Conservation (phyloP, 2,888 invertebrate species). For the Drosophila borborema region DNA sequence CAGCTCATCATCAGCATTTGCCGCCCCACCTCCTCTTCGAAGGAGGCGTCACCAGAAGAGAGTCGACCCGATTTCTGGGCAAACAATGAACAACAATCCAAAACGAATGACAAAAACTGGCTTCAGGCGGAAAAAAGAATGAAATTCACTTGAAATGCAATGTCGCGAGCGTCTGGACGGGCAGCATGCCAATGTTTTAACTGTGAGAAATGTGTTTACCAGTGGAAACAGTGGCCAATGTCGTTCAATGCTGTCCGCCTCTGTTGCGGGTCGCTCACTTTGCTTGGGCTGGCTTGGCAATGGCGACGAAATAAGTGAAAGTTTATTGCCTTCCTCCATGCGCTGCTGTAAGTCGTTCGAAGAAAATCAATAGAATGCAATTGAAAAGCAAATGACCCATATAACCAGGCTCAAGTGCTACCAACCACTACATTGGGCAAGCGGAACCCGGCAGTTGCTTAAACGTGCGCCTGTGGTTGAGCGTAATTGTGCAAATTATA, state of each 20-base stretch:
- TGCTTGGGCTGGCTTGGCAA: conserved; percentile 34
- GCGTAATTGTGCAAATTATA: conserved; percentile 78
- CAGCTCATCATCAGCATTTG: conserved; percentile 55
- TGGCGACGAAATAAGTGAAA: conserved; percentile 72
- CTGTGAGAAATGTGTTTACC: conserved; percentile 71
- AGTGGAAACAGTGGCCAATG: conserved; percentile 43
- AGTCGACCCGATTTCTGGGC: conserved; percentile 69
- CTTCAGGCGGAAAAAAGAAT: conserved; percentile 32
- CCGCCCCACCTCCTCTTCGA: conserved; percentile 2
- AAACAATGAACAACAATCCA: conserved; percentile 54
- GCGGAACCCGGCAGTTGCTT: conserved; percentile 29
- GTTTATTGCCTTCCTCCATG: conserved; percentile 57
- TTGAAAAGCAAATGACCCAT: conserved; percentile 70
- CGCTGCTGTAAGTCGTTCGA: conserved; percentile 15
- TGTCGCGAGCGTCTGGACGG: conserved; percentile 40
- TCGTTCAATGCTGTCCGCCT: conserved; percentile 21
- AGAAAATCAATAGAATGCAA: conserved; percentile 73
- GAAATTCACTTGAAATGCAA: conserved; percentile 61
- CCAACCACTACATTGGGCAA: conserved; percentile 12
- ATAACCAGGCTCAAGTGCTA: conserved; percentile 36
- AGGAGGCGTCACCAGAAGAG: conserved; percentile 30
- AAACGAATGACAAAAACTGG: conserved; percentile 17
- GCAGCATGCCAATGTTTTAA: conserved; percentile 62
- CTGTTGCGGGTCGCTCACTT: conserved; percentile 20
- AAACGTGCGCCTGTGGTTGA: conserved; percentile 53